These are phyloP conservation scores for Albula glossodonta DNA, from an alignment of 2,113 vertebrate genomes.

Conservation along the genomic window DNA sequence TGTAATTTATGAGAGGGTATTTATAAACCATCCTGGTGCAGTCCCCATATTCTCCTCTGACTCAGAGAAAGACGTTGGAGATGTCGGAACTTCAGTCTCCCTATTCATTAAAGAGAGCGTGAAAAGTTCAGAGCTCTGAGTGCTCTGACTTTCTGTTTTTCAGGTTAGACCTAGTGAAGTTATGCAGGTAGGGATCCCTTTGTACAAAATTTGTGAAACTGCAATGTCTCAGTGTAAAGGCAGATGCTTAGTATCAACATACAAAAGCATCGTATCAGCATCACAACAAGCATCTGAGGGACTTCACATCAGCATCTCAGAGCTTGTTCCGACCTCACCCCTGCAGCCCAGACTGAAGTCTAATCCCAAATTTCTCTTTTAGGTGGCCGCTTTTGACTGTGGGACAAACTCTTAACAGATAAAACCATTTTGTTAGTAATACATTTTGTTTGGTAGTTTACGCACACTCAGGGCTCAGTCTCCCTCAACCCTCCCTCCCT, in stretches of 20 bases:
- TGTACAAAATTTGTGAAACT: no score
- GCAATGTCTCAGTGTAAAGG: not conserved
- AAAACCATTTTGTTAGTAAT: not conserved
- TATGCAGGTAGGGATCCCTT: no score
- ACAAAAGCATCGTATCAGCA: not conserved
- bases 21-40: no score
- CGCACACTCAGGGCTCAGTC: not conserved
- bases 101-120: no score
- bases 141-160: no score
- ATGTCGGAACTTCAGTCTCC: no score
- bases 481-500: not conserved
- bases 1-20: no score
- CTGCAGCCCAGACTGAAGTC: not conserved
- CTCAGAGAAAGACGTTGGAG: no score
- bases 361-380: not conserved
- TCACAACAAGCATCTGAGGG: not conserved
- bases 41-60: no score
- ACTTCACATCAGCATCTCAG: not conserved
- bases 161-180: not conserved
- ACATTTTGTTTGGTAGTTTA: not conserved
- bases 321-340: not conserved
- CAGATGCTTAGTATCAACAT: conserved; percentile 4
- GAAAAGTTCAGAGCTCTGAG: no score
- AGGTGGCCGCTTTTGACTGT: not conserved
- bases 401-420: not conserved